These are phyloP conservation scores for Agriopis leucophaearia DNA, from an alignment of 2,888 invertebrate species.

Conservation along the genomic window DNA sequence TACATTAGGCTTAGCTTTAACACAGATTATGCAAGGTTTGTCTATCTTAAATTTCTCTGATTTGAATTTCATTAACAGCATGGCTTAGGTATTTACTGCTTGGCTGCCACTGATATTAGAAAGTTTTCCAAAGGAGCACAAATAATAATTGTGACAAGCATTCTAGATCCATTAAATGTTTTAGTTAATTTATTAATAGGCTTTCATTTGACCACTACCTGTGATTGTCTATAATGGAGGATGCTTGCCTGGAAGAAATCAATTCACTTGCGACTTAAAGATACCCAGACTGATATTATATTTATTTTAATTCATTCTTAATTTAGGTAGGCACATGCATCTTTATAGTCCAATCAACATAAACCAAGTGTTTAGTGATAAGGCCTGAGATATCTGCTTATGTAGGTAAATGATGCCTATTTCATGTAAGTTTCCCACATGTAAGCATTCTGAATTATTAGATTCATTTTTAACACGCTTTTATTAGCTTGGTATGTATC, in stretches of 20 bases:
- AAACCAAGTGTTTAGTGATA: slow-evolving; percentile 15
- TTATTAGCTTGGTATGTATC: too few relatives aligned
- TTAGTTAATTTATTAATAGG: too few relatives aligned
- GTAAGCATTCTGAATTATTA: too few relatives aligned
- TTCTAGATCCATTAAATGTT: not conserved
- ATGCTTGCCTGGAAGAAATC: too few relatives aligned
- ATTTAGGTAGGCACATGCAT: not conserved
- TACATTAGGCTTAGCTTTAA: slow-evolving; percentile 55
- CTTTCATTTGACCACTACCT: too few relatives aligned
- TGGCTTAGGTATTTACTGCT: slow-evolving; percentile 30
- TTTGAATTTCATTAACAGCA: slow-evolving; percentile 46
- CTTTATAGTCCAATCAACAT: not conserved
- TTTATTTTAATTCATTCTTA: slow-evolving; percentile 10
- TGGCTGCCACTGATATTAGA: slow-evolving; percentile 42
- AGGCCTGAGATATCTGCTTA: slow-evolving; percentile 7
- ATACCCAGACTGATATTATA: not conserved
- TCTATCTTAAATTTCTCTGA: slow-evolving; percentile 57
- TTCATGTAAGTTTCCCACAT: not conserved
- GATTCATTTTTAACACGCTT: too few relatives aligned
- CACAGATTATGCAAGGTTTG: slow-evolving; percentile 56
- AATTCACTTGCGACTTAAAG: too few relatives aligned
- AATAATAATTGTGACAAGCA: slow-evolving; percentile 24
- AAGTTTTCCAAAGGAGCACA: slow-evolving; percentile 43
- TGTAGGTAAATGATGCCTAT: slow-evolving; percentile 5
- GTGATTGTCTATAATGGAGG: too few relatives aligned